These are phyloP conservation scores for Osmerus eperlanus DNA, from an alignment of 2,113 vertebrate species.

Conservation along the genomic window DNA sequence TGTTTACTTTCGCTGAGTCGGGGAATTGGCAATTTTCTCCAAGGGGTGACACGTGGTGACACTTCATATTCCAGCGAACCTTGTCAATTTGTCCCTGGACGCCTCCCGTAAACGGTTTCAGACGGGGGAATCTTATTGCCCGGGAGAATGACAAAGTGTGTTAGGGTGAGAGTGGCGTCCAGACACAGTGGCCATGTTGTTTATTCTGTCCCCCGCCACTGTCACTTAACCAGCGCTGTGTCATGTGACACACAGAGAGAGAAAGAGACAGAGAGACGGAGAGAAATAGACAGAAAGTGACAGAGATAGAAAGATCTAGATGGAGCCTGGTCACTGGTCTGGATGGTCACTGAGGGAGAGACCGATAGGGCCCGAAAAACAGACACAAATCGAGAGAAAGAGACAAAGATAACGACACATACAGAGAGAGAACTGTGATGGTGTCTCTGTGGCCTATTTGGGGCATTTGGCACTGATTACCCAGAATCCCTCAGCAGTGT, in stretches of 20 bases:
- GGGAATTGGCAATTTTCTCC: slow-evolving; percentile 36
- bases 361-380: too few relatives aligned
- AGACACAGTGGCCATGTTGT: not conserved
- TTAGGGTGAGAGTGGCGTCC: slow-evolving; percentile 17
- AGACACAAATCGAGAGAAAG: not conserved
- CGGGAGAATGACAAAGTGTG: slow-evolving; percentile 22
- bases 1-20: not conserved
- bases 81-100: slow-evolving; percentile 26
- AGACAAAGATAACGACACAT: not conserved
- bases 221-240: slow-evolving; percentile 3
- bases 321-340: too few relatives aligned
- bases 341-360: too few relatives aligned
- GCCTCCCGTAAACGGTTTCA: slow-evolving; percentile 1
- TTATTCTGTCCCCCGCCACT: slow-evolving; percentile 12
- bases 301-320: not conserved
- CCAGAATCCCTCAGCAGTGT: slow-evolving; percentile 3
- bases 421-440: slow-evolving; percentile 4
- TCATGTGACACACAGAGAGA: not conserved
- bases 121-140: slow-evolving; percentile 2
- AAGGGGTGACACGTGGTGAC: not conserved
- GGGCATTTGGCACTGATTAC: not conserved
- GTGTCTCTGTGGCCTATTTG: not conserved
- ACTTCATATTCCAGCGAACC: slow-evolving; percentile 27
- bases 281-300: not conserved
- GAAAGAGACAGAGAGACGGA: not conserved